phyloP scores from a whole-genome alignment of 2,888 invertebrate species.

The Laspeyria flexula region DNA sequence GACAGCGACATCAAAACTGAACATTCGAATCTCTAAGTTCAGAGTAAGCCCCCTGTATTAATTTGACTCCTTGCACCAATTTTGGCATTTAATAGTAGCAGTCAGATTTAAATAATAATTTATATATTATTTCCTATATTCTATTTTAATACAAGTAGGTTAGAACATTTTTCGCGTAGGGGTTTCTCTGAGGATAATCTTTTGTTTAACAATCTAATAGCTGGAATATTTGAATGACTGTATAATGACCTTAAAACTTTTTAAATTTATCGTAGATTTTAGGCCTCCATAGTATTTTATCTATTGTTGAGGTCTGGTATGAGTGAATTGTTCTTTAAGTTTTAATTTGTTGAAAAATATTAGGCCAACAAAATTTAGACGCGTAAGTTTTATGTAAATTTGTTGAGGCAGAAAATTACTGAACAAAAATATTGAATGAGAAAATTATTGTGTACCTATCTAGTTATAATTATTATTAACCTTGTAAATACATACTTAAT shows the following conservation, averaged over 20 bases:
- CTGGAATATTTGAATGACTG: conserved; percentile 33
- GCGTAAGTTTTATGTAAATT: conserved; percentile 60
- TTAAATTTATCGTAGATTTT: conserved; percentile 40
- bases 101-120: conserved; percentile 12
- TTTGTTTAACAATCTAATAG: conserved; percentile 24
- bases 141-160: conserved; percentile 30
- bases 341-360: conserved; percentile 44
- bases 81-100: conserved; percentile 15
- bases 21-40: too few species aligned
- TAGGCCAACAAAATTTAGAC: conserved; percentile 66
- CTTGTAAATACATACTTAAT: conserved; percentile 77
- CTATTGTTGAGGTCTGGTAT: conserved; percentile 43
- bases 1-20: too few species aligned
- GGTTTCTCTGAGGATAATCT: conserved; percentile 10
- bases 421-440: conserved; percentile 55
- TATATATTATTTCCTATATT: conserved; percentile 7
- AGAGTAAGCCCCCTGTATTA: too few species aligned
- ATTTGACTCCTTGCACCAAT: conserved; percentile 8
- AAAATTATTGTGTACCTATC: conserved; percentile 63
- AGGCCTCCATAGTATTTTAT: conserved; percentile 40
- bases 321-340: conserved; percentile 48
- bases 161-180: conserved; percentile 33
- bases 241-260: conserved; percentile 39
- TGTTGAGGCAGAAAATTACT: conserved; percentile 58
- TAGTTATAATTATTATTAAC: conserved; percentile 69